Conservation (phyloP, 1,140 invertebrate species). For the Nasonia longicornis region DNA sequence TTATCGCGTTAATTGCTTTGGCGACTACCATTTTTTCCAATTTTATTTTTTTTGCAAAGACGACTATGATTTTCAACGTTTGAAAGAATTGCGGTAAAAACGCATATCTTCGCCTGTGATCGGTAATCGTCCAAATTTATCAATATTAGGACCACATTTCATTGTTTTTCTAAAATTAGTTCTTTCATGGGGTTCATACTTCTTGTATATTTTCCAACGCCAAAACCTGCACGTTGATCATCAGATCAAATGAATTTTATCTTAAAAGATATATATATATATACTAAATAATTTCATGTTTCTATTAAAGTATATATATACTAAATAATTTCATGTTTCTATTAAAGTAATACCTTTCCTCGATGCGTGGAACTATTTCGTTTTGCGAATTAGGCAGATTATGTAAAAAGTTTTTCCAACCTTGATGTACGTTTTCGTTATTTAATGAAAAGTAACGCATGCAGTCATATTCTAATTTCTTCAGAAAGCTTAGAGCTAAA, state of each 20-base stretch:
- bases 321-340: not conserved
- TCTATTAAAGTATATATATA: not conserved
- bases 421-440: slow-evolving; percentile 34
- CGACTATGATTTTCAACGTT: too few relatives aligned
- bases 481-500: slow-evolving; percentile 8
- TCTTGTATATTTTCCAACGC: slow-evolving; percentile 46
- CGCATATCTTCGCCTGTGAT: slow-evolving; percentile 35
- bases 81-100: not conserved
- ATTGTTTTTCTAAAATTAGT: slow-evolving; percentile 46
- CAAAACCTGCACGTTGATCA: slow-evolving; percentile 37
- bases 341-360: slow-evolving; percentile 21
- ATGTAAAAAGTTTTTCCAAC: slow-evolving; percentile 43
- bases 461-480: slow-evolving; percentile 32
- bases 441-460: slow-evolving; percentile 32
- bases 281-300: not conserved
- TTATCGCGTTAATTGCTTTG: too few relatives aligned
- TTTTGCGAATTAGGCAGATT: slow-evolving; percentile 31
- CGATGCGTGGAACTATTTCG: slow-evolving; percentile 24
- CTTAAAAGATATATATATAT: not conserved
- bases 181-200: slow-evolving; percentile 42
- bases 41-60: too few relatives aligned
- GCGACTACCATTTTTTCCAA: too few relatives aligned
- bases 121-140: slow-evolving; percentile 40
- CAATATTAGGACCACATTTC: slow-evolving; percentile 42
- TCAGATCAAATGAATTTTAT: not conserved